Evolutionary conservation across 2,888 invertebrate species (phyloP).

Genomic region (Himalopsyche tibetana): DNA sequence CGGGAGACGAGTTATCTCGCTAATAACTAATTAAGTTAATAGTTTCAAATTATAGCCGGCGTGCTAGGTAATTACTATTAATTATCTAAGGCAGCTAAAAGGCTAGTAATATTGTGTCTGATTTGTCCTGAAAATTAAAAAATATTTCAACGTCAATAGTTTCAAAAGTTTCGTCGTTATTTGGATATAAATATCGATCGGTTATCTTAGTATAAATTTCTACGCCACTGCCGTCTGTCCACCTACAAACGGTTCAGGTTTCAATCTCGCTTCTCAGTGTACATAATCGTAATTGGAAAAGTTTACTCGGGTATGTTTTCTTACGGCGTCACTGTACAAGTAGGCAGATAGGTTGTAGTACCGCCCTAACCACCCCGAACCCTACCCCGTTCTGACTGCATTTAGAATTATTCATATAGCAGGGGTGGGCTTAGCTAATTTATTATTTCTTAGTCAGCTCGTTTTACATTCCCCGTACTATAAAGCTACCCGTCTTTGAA

Average conservation of each 20-base stretch:
- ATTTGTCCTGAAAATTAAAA: no score
- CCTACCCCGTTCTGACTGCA: not conserved
- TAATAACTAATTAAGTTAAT: no score
- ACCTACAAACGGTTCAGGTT: slow-evolving; percentile 16
- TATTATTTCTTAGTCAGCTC: not conserved
- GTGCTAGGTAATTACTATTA: no score
- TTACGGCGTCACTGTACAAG: slow-evolving; percentile 27
- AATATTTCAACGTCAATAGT: no score
- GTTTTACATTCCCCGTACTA: not conserved
- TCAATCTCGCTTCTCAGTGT: slow-evolving; percentile 40
- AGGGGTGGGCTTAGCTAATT: slow-evolving; percentile 2
- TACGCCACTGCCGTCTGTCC: not conserved
- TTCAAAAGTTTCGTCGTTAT: no score
- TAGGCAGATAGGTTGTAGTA: no score
- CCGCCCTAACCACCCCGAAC: not conserved
- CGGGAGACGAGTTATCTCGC: no score
- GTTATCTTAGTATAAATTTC: not conserved
- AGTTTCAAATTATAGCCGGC: no score
- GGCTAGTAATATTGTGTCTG: no score
- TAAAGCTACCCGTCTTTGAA: not conserved
- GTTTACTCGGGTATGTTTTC: slow-evolving; percentile 45
- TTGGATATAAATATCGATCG: no score
- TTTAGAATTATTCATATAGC: slow-evolving; percentile 6
- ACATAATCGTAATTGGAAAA: slow-evolving; percentile 58
- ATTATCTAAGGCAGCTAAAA: no score